Conservation (phyloP, 2,888 invertebrate genomes). For the Pandemis corylana region DNA sequence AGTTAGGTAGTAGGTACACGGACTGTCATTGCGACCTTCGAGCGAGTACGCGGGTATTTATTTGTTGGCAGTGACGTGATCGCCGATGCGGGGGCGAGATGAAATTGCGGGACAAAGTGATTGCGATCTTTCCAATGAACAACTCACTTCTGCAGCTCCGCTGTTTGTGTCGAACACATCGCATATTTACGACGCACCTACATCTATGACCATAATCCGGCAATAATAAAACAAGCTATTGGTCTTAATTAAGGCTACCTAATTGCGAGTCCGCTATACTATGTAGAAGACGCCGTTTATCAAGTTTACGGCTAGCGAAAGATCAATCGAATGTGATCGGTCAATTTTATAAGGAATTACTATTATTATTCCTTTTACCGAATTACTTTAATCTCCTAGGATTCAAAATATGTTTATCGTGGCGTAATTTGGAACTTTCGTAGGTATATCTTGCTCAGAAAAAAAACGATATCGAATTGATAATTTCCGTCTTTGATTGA, state of each 20-base stretch:
- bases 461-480: no score
- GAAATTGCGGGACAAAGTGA: constrained; percentile 68
- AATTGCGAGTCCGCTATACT: constrained; percentile 28
- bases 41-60: constrained; percentile 46
- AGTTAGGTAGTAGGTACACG: constrained; percentile 26
- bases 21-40: constrained; percentile 45
- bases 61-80: constrained; percentile 68
- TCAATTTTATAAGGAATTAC: neutral
- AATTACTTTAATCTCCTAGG: no score
- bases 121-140: constrained; percentile 74
- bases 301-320: constrained; percentile 9
- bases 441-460: neutral
- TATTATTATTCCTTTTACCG: neutral
- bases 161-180: constrained; percentile 59
- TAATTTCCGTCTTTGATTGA: no score
- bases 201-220: constrained; percentile 27
- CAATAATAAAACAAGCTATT: constrained; percentile 29
- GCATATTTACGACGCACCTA: constrained; percentile 53
- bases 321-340: constrained; percentile 1
- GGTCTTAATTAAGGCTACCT: constrained; percentile 34
- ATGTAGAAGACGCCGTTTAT: constrained; percentile 10
- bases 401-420: no score
- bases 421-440: neutral
- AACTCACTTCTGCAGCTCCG: constrained; percentile 58
- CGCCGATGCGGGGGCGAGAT: constrained; percentile 71